Evolutionary conservation across 53 echinoderm and acorn worm species (phyloP), one percentile per base, ranked within the genome.

Genomic region (Holothuria leucospilota): DNA sequence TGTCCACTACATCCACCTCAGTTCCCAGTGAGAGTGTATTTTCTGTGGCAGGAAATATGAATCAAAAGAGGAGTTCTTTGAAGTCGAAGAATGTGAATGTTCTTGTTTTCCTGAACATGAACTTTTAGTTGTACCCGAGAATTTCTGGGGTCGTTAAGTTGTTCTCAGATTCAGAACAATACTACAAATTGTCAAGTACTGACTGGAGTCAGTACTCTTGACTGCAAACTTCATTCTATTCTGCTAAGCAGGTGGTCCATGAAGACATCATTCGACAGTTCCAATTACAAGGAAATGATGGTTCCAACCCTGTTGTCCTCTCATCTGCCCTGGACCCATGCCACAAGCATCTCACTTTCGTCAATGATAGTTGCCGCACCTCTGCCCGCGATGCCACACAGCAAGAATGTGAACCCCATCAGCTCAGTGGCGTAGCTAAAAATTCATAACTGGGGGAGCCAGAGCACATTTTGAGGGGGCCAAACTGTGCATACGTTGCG

Each of bases 11-110:
- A 13, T 87, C 84, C 20, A 91, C 91, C 3, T 91, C 91, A 1
- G 91, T 87, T 0, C 91, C 91, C 15, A 66, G 87, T 38, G 91
- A 91, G 39, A 65, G 87, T 30, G 87, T 87, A 2, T 84, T 91
- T 67, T 91, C 91, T 10, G 21, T 62, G 5, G 91, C 91, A 10
- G 91, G 91, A 21, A 88, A 88, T 27, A 88, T 82, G 0, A 84
- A 63, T 40, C 29, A 63, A 4, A 91, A 88, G 39, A n/a, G 84
- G 13, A 69, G 81, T 62, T 86, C 68, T 29, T 52, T 82, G 0
- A 24, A 23, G 8, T 53, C 91, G 11, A 84, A 87, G 6, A 91
- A 91, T 63, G 78, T 91, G 2, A 74, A 91, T 38, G 67, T 87
- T 34, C 63, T 91, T 3, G 84, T 84, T 15, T 91, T 91, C 59